Evolutionary conservation across 2,113 vertebrate genomes (phyloP).

Genomic region (Sturnira hondurensis): DNA sequence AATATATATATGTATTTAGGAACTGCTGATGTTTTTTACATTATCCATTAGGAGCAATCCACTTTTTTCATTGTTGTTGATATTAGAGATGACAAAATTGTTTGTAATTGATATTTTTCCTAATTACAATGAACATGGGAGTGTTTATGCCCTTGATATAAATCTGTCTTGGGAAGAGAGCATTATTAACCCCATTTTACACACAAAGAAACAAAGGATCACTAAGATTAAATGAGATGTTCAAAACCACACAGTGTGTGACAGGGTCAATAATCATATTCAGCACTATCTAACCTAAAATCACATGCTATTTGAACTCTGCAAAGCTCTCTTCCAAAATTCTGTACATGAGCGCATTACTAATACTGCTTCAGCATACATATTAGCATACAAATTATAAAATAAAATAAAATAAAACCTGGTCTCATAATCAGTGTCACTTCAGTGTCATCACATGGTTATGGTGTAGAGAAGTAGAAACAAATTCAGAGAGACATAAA

Average conservation of each 20-base stretch:
- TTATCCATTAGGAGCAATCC: not conserved
- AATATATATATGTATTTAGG: not conserved
- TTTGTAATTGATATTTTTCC: not conserved
- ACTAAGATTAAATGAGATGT: not conserved
- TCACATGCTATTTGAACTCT: not conserved
- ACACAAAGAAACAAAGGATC: not conserved
- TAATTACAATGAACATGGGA: not conserved
- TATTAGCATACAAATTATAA: not conserved
- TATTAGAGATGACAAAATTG: not conserved
- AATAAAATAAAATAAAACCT: slow-evolving; percentile 24
- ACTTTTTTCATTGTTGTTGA: not conserved
- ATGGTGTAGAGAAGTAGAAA: not conserved
- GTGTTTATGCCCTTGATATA: not conserved
- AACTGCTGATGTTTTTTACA: not conserved
- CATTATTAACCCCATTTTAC: not conserved
- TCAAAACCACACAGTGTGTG: not conserved
- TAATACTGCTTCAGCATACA: not conserved
- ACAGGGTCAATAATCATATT: not conserved
- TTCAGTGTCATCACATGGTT: not conserved
- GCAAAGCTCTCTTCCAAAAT: not conserved
- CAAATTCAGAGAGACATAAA: slow-evolving; percentile 19
- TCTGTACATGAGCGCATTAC: not conserved
- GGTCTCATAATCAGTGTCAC: not conserved
- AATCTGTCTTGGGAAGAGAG: not conserved
- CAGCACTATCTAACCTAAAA: not conserved